phyloP scores from a whole-genome alignment of 2,888 invertebrate genomes.

The Zonitis immaculata region DNA sequence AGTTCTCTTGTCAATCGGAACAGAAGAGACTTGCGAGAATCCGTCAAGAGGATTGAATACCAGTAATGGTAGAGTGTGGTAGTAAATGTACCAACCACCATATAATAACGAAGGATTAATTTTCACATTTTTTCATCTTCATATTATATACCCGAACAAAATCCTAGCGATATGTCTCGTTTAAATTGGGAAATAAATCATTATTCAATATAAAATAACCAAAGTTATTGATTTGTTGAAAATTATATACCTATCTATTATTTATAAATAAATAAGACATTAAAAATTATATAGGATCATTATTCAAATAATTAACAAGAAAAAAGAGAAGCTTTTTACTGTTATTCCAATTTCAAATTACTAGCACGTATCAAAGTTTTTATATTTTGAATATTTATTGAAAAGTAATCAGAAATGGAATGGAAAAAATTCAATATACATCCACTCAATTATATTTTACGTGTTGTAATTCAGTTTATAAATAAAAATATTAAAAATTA shows the following conservation, averaged over 20 bases:
- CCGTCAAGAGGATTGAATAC: slow-evolving; percentile 22
- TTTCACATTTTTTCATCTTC: too few relatives aligned
- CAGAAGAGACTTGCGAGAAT: slow-evolving; percentile 31
- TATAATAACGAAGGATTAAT: slow-evolving; percentile 5
- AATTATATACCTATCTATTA: too few relatives aligned
- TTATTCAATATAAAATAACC: too few relatives aligned
- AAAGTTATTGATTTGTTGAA: too few relatives aligned
- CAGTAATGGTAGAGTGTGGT: too few relatives aligned
- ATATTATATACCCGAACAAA: not conserved
- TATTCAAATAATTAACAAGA: not conserved
- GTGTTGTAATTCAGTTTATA: not conserved
- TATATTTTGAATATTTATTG: not conserved
- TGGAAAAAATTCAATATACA: not conserved
- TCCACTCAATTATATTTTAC: not conserved
- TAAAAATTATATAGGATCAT: too few relatives aligned
- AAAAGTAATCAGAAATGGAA: not conserved
- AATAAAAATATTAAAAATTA: not conserved
- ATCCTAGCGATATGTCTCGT: too few relatives aligned
- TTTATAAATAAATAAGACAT: too few relatives aligned
- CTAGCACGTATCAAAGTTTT: not conserved
- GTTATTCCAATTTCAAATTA: not conserved
- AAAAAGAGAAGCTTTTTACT: not conserved
- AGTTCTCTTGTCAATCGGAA: slow-evolving; percentile 31
- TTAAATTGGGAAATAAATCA: too few relatives aligned
- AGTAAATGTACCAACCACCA: too few relatives aligned